Base-by-base conservation (phyloP, 2,888 invertebrate genomes). In the Polydrusus tereticollis region DNA sequence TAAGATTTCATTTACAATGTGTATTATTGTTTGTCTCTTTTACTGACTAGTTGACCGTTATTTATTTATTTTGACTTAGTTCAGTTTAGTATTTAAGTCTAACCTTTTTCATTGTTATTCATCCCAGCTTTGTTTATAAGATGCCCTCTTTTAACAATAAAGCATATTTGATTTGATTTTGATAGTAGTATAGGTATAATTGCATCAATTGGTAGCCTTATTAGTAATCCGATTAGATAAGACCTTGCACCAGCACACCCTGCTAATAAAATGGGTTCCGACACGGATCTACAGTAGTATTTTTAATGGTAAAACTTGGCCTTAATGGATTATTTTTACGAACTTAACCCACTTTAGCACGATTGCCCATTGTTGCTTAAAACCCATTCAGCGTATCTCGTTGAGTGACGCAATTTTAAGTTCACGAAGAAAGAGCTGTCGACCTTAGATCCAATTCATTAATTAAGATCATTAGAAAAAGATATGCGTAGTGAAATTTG, bases 391-490 rank as follows among this genome's bases (percentile, higher is more conserved):
- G 14, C 23, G 2, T 55, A 29, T 29, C 14, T 29, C 16, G 29
- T 1, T 2, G 29, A 55, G 5, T 55, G 52, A 55, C n/a, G 52
- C n/a, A 55, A 55, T 55, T 29, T 7, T 10, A 18, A 29, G 16
- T 26, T 55, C 52, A 55, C 52, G 52, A 55, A 55, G 52, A 55
- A 55, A 33, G 29, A 55, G 52, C 52, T 55, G 52, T 55, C 29
- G 52, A 29, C 52, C 52, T 55, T 55, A 55, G 10, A 29, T 55
- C n/a, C 29, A 29, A 55, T 55, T 23, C 29, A 55, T 29, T 55
- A 29, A 55, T 55, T 29, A 29, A 29, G 52, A 29, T 55, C 16
- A 5, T 33, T 55, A 29, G 52, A 52, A 52, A 52, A 52, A 52
- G 5, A 12, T 12, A 2, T n/a, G n/a, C 1, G 7, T 47, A n/a